Conservation (phyloP, 1,140 invertebrate species). For the Phymastichus coffea region DNA sequence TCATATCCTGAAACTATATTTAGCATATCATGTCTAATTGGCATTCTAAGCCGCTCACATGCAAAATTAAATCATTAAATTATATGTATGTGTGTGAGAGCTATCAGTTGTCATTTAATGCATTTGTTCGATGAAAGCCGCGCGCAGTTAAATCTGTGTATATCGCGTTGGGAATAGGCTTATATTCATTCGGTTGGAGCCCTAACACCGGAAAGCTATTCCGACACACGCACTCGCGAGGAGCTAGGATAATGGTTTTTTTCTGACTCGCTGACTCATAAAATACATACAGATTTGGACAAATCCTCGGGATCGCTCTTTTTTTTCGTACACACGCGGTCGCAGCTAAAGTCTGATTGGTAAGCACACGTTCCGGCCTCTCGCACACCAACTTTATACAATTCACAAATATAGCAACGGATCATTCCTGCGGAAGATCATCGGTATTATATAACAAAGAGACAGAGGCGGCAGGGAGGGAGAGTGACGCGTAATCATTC, state of each 20-base stretch:
- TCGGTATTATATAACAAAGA: too few relatives aligned
- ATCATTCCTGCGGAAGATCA: not conserved
- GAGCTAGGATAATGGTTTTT: slow-evolving; percentile 26
- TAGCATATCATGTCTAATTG: too few relatives aligned
- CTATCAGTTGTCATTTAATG: slow-evolving; percentile 22
- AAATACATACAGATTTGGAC: slow-evolving; percentile 23
- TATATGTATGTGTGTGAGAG: not conserved
- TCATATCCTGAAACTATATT: too few relatives aligned
- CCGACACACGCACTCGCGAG: not conserved
- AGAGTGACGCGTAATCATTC: slow-evolving; percentile 27
- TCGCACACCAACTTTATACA: not conserved
- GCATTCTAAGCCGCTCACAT: too few relatives aligned
- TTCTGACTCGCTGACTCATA: slow-evolving; percentile 23
- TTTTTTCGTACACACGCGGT: slow-evolving; percentile 3
- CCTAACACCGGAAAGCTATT: slow-evolving; percentile 2
- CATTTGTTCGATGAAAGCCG: slow-evolving; percentile 16
- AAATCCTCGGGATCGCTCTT: slow-evolving; percentile 5
- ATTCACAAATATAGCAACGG: slow-evolving; percentile 7
- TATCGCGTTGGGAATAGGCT: too few relatives aligned
- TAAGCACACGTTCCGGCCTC: not conserved
- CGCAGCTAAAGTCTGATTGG: slow-evolving; percentile 2
- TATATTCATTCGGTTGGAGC: slow-evolving; percentile 22
- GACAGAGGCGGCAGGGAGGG: too few relatives aligned
- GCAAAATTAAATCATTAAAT: too few relatives aligned
- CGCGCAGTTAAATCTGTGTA: slow-evolving; percentile 13